These are phyloP conservation scores for Ursus arctos DNA, from an alignment of 2,113 vertebrate genomes.

Conservation along the genomic window DNA sequence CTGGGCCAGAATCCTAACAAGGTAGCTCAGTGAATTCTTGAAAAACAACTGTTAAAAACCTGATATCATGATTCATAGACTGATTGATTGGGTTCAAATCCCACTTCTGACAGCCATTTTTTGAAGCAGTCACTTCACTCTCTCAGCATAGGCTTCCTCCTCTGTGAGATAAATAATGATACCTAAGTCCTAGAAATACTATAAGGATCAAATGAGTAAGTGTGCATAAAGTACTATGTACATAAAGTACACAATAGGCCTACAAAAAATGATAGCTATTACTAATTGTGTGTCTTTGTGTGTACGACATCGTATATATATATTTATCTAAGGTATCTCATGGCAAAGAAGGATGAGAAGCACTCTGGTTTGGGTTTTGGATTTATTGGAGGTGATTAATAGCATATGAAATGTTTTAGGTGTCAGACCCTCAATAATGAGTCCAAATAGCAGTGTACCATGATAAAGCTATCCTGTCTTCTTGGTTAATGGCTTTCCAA, in stretches of 20 bases:
- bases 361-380: conserved; percentile 11
- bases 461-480: conserved; percentile 16
- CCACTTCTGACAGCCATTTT: background rate
- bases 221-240: background rate
- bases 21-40: background rate
- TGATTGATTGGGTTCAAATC: background rate
- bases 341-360: background rate
- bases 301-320: background rate
- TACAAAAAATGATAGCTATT: background rate
- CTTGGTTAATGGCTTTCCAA: background rate
- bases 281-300: background rate
- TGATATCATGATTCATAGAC: background rate
- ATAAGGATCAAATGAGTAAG: background rate
- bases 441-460: background rate
- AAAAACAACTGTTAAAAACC: background rate
- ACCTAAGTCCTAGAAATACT: background rate
- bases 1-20: conserved; percentile 17
- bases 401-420: background rate
- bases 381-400: conserved; percentile 37
- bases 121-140: background rate
- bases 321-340: background rate
- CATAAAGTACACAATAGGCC: background rate
- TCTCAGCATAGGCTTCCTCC: background rate
- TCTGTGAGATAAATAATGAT: conserved; percentile 21
- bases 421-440: background rate